Conservation (phyloP, 2,113 vertebrate species). For the Plecotus auritus region DNA sequence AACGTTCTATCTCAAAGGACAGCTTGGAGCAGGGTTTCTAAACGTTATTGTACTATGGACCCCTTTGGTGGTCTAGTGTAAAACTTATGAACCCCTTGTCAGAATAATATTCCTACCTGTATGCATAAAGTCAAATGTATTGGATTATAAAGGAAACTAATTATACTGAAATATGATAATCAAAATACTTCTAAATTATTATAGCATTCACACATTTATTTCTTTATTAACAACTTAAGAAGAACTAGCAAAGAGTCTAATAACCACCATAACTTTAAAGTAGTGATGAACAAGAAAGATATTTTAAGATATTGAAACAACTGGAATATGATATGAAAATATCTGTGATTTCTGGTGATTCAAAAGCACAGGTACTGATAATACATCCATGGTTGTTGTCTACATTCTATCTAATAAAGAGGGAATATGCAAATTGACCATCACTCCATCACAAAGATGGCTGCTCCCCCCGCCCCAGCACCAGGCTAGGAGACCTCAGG, state of each 20-base stretch:
- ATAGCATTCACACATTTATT: not conserved
- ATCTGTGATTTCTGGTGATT: slow-evolving; percentile 5
- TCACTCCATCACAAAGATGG: no score
- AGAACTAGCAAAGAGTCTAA: not conserved
- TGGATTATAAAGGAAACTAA: not conserved
- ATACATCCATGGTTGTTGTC: not conserved
- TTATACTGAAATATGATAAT: not conserved
- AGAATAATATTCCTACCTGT: slow-evolving; percentile 22
- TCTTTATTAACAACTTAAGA: not conserved
- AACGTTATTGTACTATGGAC: not conserved
- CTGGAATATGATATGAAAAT: not conserved
- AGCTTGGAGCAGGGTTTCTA: not conserved
- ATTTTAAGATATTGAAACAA: not conserved
- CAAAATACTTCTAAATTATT: not conserved
- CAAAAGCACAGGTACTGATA: not conserved
- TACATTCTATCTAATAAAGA: not conserved
- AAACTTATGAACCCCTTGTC: not conserved
- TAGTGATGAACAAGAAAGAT: not conserved
- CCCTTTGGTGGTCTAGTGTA: not conserved
- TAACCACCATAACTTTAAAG: not conserved
- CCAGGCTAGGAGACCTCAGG: no score
- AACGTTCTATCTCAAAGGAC: not conserved
- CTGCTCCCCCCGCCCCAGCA: no score
- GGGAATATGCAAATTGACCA: no score
- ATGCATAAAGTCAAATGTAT: not conserved